Evolutionary conservation across 1,140 invertebrate genomes (phyloP).

Genomic region (Drosophila arizonae): DNA sequence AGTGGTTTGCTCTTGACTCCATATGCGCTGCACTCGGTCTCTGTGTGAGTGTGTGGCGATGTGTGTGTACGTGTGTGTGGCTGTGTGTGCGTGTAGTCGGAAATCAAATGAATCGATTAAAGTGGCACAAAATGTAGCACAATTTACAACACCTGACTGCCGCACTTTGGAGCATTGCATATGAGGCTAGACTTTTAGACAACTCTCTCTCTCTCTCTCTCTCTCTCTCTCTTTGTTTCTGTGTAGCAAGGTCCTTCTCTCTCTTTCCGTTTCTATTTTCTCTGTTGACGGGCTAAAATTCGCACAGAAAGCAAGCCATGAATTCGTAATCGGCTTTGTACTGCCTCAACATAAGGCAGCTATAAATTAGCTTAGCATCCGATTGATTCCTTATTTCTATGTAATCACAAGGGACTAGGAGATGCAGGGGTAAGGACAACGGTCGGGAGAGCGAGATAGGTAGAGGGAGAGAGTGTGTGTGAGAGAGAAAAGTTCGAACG

Average conservation of each 20-base stretch:
- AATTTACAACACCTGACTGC: slow-evolving; percentile 39
- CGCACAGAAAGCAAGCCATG: slow-evolving; percentile 11
- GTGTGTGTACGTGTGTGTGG: background rate
- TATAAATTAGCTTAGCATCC: slow-evolving; percentile 22
- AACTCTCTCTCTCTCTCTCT: too few species aligned
- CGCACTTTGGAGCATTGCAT: slow-evolving; percentile 28
- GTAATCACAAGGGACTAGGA: background rate
- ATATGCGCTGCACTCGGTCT: background rate
- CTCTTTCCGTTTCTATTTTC: background rate
- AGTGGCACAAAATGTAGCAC: slow-evolving; percentile 17
- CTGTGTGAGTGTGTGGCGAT: background rate
- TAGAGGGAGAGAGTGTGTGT: background rate
- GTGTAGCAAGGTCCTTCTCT: background rate
- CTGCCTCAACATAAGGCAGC: background rate
- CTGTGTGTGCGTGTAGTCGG: background rate
- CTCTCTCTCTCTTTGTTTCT: background rate
- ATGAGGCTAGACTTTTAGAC: background rate
- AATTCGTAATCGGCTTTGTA: slow-evolving; percentile 27
- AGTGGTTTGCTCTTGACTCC: slow-evolving; percentile 25
- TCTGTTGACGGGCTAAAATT: background rate
- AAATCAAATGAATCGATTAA: slow-evolving; percentile 47
- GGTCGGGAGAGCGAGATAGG: background rate
- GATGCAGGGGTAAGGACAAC: background rate
- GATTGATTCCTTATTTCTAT: slow-evolving; percentile 7
- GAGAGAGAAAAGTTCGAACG: background rate